Evolutionary conservation across 2,888 invertebrate genomes (phyloP).

Genomic region (Drosophila borborema): DNA sequence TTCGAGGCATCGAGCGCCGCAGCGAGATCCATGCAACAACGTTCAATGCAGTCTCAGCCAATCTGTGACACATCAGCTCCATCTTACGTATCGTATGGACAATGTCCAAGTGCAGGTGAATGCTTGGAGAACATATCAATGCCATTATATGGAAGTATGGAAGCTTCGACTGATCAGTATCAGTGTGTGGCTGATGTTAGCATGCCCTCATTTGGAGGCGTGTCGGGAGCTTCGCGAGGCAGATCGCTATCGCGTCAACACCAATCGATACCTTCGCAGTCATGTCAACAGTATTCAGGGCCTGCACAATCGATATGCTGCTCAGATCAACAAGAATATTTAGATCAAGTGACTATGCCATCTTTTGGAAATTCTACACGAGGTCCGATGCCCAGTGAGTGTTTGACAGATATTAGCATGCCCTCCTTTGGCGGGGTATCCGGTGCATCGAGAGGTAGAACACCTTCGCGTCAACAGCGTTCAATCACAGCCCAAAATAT

Average conservation of each 20-base stretch:
- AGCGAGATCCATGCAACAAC: background rate
- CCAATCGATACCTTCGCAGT: background rate
- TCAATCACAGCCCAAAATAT: constrained; percentile 1
- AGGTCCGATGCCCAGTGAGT: constrained; percentile 4
- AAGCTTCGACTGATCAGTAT: too few species aligned
- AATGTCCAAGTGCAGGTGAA: background rate
- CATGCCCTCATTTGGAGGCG: constrained; percentile 30
- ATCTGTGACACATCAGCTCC: constrained; percentile 21
- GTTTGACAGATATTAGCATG: constrained; percentile 30
- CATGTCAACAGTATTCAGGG: background rate
- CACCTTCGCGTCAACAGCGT: background rate
- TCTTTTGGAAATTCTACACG: background rate
- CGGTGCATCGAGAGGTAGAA: background rate
- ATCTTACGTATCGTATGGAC: constrained; percentile 2
- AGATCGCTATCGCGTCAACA: background rate
- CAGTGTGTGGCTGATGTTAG: too few species aligned
- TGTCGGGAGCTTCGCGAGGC: constrained; percentile 17
- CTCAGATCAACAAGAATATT: background rate
- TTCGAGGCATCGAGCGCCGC: constrained; percentile 10
- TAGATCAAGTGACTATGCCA: constrained; percentile 15
- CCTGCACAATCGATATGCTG: background rate
- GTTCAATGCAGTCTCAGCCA: constrained; percentile 9
- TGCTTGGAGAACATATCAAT: constrained; percentile 26
- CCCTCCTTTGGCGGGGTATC: constrained; percentile 36
- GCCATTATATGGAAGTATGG: constrained; percentile 17